Percentiles rank a stretch among this genome's conserved stretches.
Conservation (phyloP, 2,113 vertebrate species). For the Monopterus albus region DNA sequence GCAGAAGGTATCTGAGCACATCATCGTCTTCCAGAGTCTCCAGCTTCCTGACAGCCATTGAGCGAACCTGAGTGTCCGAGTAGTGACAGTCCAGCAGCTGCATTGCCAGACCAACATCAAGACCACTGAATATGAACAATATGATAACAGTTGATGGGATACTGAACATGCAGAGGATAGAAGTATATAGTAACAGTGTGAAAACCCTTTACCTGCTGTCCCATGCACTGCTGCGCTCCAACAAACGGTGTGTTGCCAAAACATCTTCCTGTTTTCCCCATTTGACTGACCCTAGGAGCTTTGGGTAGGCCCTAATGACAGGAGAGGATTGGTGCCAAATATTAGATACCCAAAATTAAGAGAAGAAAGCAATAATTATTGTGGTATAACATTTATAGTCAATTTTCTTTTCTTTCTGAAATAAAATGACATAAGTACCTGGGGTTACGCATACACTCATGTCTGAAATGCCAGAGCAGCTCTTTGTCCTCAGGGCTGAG, state of each 20-base stretch:
- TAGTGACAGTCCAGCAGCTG: constrained; percentile 97
- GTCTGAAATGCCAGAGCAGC: constrained; percentile 96
- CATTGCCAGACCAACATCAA: constrained; percentile 96
- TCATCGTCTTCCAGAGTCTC: constrained; percentile 94
- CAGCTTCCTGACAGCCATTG: constrained; percentile 95
- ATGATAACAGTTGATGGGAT: neutral
- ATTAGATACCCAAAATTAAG: neutral
- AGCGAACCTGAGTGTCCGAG: constrained; percentile 93
- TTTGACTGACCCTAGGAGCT: constrained; percentile 93
- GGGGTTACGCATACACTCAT: constrained; percentile 92
- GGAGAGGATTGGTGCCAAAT: neutral
- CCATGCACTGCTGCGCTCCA: constrained; percentile 91
- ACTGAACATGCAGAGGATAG: neutral
- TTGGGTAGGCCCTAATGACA: constrained; percentile 88
- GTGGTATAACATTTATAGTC: neutral
- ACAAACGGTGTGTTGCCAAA: constrained; percentile 88
- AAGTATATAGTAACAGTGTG: rapidly evolving
- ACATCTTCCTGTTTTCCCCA: constrained; percentile 97
- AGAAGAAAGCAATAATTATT: no score
- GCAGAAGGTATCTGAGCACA: constrained; percentile 94
- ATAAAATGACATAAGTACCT: constrained; percentile 46
- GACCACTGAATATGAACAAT: constrained; percentile 74
- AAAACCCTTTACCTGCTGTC: constrained; percentile 80
- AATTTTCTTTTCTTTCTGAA: neutral
- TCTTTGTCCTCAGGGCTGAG: constrained; percentile 96